Evolutionary conservation across 2,797 vertebrate genomes (phyloP), one percentile per base, ranked within the genome.

Genomic region (Odontamblyopus rebecca): DNA sequence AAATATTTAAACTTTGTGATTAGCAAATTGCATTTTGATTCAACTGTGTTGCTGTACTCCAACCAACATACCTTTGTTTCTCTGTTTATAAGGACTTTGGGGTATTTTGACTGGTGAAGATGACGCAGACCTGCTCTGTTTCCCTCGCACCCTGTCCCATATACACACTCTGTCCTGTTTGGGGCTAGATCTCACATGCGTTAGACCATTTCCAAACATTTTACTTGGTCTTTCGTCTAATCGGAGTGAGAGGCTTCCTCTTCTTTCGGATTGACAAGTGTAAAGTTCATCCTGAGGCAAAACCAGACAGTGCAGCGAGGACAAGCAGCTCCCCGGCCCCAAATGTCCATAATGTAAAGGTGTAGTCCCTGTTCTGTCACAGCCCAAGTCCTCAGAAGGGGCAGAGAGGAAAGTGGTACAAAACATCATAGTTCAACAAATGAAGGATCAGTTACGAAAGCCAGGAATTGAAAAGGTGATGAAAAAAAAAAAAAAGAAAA

Each of bases 351-450:
- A 80, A 23, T 82, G 78, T 11, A 26, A 66, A 11, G 67, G 66
- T 27, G 44, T 32, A 3, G 41, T 64, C 67, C 78, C 78, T 50
- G 73, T 71, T 2, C 74, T 72, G 54, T 89, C 91, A 9, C 74
- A 72, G 2, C 63, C 48, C 5, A 88, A 71, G 44, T 94, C 93
- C 70, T 94, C 93, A 19, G 92, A 90, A 61, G 93, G 88, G 4
- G 90, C 77, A 9, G 93, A 94, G 67, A 92, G 89, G 89, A 96
- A 96, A 0, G 93, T 95, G 66, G 93, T 94, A 87, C 93, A 96
- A 92, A 96, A 95, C 93, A 96, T 96, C 91, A 90, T 89, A 0
- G 38, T 67, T 23, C 8, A 26, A 65, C 41, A 1, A 48, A 23
- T 16, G 3, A 1, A 50, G 1, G 16, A 16, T 9, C 15, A 29